These are phyloP conservation scores for Casuarius casuarius DNA, from an alignment of 2,113 vertebrate genomes.

Conservation along the genomic window DNA sequence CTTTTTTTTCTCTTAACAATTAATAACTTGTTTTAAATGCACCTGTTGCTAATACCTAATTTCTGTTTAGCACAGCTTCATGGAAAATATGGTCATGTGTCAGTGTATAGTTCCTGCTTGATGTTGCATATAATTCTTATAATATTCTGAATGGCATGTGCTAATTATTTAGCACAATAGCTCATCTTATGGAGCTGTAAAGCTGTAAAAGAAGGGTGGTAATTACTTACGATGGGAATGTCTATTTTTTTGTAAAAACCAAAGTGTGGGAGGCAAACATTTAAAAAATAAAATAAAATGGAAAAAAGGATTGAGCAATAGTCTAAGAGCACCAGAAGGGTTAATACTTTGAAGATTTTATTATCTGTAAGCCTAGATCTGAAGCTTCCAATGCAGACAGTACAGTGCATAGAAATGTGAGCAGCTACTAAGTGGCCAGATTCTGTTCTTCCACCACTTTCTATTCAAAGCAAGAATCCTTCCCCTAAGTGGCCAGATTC, in stretches of 20 bases:
- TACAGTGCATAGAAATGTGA: constrained; percentile 46
- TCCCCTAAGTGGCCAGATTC: not conserved
- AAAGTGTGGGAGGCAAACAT: constrained; percentile 68
- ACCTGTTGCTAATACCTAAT: constrained; percentile 79
- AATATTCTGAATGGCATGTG: constrained; percentile 86
- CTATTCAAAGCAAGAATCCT: not conserved
- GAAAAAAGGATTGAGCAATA: constrained; percentile 30
- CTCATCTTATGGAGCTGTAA: constrained; percentile 80
- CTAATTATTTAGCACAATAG: constrained; percentile 87
- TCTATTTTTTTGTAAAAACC: constrained; percentile 77
- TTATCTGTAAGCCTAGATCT: constrained; percentile 62
- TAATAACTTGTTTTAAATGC: constrained; percentile 75
- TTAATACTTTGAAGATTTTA: constrained; percentile 75
- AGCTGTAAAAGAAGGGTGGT: constrained; percentile 78
- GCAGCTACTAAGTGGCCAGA: constrained; percentile 38
- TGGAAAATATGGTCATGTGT: constrained; percentile 69
- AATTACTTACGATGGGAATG: constrained; percentile 81
- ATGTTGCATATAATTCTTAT: constrained; percentile 84
- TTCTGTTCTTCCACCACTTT: not conserved
- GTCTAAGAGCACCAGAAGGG: constrained; percentile 45
- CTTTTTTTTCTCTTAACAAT: constrained; percentile 1
- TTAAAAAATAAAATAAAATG: constrained; percentile 45
- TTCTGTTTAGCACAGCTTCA: constrained; percentile 74
- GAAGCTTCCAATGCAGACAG: constrained; percentile 35
- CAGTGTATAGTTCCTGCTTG: constrained; percentile 81